Percentiles rank a stretch among this genome's conserved stretches.
Conservation (phyloP, 2,113 vertebrate genomes). For the Prionailurus bengalensis region DNA sequence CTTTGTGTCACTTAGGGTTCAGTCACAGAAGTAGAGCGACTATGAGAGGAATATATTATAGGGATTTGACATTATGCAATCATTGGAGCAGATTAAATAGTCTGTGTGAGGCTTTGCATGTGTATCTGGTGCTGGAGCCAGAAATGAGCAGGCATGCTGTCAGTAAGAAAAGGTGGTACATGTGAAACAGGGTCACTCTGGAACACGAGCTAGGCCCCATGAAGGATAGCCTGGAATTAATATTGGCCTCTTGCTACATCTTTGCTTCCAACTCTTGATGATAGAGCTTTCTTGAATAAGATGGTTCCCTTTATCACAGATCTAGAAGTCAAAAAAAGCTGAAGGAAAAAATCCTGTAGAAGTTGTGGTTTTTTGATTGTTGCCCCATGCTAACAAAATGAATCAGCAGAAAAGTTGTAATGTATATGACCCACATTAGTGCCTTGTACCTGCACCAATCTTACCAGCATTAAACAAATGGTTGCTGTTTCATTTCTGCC, state of each 20-base stretch:
- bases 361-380: not conserved
- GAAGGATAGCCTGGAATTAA: not conserved
- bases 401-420: not conserved
- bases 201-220: not conserved
- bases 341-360: not conserved
- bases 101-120: constrained; percentile 39
- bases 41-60: constrained; percentile 18
- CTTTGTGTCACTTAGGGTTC: not conserved
- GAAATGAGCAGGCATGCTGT: not conserved
- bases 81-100: constrained; percentile 37
- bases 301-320: not conserved
- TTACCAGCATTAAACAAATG: not conserved
- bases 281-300: not conserved
- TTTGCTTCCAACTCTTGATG: not conserved
- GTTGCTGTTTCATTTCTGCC: not conserved
- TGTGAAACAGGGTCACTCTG: not conserved
- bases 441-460: not conserved
- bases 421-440: not conserved
- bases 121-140: not conserved
- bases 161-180: not conserved
- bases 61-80: not conserved
- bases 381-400: not conserved
- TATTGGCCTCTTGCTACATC: not conserved
- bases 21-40: constrained; percentile 43
- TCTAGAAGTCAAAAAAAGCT: not conserved